Evolutionary conservation across 2,888 invertebrate species (phyloP).

Genomic region (Lysandra bellargus): DNA sequence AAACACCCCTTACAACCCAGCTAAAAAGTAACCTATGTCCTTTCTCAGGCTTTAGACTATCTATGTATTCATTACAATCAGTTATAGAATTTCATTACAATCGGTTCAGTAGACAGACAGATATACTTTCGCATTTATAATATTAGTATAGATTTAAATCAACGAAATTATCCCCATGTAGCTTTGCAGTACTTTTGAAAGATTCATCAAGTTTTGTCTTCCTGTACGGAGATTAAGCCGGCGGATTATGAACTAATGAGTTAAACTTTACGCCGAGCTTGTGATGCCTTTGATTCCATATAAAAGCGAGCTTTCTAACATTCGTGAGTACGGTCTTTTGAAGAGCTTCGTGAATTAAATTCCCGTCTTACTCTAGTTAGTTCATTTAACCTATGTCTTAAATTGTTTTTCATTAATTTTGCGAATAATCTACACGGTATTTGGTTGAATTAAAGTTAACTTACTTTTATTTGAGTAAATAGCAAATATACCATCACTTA

Average conservation of each 20-base stretch:
- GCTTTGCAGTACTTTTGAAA: conserved; percentile 32
- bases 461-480: background rate
- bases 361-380: background rate
- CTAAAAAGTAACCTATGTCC: no score
- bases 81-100: no score
- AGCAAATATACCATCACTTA: background rate
- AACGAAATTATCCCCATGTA: conserved; percentile 22
- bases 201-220: conserved; percentile 32
- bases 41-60: no score
- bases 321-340: conserved; percentile 18
- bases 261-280: conserved; percentile 24
- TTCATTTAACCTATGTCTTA: background rate
- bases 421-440: background rate
- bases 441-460: background rate
- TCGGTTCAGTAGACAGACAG: no score
- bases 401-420: background rate
- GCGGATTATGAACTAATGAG: conserved; percentile 29
- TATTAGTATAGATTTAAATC: background rate
- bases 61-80: no score
- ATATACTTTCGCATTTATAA: no score
- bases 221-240: conserved; percentile 3
- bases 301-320: conserved; percentile 30
- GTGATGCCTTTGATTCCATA: conserved; percentile 25
- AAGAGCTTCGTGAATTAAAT: conserved; percentile 19
- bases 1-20: no score